Evolutionary conservation across 2,888 invertebrate species (phyloP).

Genomic region (Myopa tessellatipennis): DNA sequence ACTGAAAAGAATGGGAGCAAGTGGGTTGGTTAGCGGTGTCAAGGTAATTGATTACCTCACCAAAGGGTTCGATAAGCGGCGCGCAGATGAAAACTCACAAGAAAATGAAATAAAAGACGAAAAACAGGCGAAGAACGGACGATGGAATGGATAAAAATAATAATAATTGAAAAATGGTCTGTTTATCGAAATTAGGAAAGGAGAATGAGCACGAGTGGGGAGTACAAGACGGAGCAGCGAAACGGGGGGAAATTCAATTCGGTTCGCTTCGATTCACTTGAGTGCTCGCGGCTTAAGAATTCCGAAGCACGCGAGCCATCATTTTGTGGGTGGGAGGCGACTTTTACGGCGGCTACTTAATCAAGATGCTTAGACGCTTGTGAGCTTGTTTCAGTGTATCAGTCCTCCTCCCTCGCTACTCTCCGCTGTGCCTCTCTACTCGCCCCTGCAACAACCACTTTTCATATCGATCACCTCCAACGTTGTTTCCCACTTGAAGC

Average conservation of each 20-base stretch:
- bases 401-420: neutral
- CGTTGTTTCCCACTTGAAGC: conserved; percentile 35
- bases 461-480: conserved; percentile 37
- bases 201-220: neutral
- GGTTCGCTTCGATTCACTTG: no score
- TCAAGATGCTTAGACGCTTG: neutral
- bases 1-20: conserved; percentile 7
- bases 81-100: neutral
- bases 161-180: neutral
- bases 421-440: neutral
- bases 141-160: neutral
- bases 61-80: conserved; percentile 7
- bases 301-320: no score
- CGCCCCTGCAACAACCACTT: conserved; percentile 1
- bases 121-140: neutral
- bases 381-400: neutral
- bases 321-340: neutral
- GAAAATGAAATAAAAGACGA: neutral
- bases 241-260: no score
- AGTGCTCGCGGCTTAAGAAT: no score
- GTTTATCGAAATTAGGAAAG: neutral
- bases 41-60: conserved; percentile 31
- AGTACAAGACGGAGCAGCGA: neutral
- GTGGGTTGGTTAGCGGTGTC: conserved; percentile 36
- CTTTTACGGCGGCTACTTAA: neutral